Evolutionary conservation across 2,888 invertebrate genomes (phyloP).

Genomic region (Antitype chi): DNA sequence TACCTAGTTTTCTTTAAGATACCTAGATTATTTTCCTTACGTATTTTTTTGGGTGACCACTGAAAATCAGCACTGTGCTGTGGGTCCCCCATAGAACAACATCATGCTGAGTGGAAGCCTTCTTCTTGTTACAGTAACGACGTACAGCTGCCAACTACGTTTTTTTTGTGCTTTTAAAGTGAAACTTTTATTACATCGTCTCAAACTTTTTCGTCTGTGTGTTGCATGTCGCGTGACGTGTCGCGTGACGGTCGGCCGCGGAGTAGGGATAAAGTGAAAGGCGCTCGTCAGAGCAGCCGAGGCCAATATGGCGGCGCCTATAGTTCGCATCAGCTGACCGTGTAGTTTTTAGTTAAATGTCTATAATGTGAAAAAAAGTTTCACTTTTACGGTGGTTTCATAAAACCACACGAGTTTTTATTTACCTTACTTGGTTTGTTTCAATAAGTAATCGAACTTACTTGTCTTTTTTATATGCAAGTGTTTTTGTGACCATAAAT

Average conservation of each 20-base stretch:
- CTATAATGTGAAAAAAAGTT: too few species aligned
- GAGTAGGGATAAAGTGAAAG: too few species aligned
- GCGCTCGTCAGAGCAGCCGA: too few species aligned
- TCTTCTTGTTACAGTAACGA: neutral
- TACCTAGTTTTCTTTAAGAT: neutral
- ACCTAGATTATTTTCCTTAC: neutral
- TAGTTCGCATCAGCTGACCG: too few species aligned
- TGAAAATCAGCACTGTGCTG: neutral
- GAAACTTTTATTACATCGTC: too few species aligned
- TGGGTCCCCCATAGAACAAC: neutral
- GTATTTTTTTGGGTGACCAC: neutral
- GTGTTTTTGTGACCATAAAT: neutral
- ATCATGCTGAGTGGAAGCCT: neutral
- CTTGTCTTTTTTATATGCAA: neutral
- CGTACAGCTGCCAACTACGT: neutral
- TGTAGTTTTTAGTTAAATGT: too few species aligned
- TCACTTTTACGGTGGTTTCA: too few species aligned
- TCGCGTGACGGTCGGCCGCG: too few species aligned
- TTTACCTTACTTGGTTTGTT: neutral
- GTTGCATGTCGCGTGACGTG: too few species aligned
- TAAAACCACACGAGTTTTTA: too few species aligned
- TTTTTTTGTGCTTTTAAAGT: neutral
- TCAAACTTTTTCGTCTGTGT: too few species aligned
- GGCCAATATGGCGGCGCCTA: too few species aligned
- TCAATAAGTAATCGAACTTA: neutral